Evolutionary conservation across 2,797 vertebrate genomes (phyloP), one percentile per base, ranked within the genome.

Genomic region (Okamejei kenojei): DNA sequence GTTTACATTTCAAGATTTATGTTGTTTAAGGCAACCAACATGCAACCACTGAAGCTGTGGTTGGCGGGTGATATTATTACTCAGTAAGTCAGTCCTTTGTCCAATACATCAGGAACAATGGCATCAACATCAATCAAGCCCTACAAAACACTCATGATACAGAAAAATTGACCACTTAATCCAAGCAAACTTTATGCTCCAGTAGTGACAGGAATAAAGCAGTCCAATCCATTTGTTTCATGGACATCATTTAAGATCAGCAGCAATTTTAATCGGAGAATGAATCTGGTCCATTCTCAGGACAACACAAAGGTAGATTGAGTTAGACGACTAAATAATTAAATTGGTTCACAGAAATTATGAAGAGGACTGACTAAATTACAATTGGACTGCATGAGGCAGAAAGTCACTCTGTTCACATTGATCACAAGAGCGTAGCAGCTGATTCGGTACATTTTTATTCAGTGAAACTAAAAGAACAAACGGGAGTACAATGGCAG

Each of bases 1-100:
- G 26, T 29, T 84, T 84, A 61, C 45, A 82, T 1, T 84, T 84
- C 26, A 84, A 84, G 81, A 84, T 84, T 84, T 84, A 61, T n/a
- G 54, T 21, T 35, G 61, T 8, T 88, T 88, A 32, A 88, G 17
- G 8, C 10, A 17, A 21, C n/a, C n/a, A 88, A 35, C n/a, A 35
- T 68, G 1, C 63, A 68, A 35, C 63, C n/a, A 88, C 17, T 68
- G 84, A 17, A 32, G 65, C n/a, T 35, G 63, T 17, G 15, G 15
- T 88, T 88, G n/a, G 63, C 38, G 84, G 65, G 63, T 35, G 35
- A 65, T 88, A 84, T 58, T 5, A 54, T n/a, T 84, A 35, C n/a
- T 63, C 61, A 68, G 32, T 88, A 88, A 65, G 61, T 35, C 17
- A 19, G 61, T 32, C 61, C 17, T 23, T 88, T 65, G 58, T 17